Base-by-base conservation (phyloP, 30 jellyfish, hydroid and myxozoan species). In the Sanderia malayensis region DNA sequence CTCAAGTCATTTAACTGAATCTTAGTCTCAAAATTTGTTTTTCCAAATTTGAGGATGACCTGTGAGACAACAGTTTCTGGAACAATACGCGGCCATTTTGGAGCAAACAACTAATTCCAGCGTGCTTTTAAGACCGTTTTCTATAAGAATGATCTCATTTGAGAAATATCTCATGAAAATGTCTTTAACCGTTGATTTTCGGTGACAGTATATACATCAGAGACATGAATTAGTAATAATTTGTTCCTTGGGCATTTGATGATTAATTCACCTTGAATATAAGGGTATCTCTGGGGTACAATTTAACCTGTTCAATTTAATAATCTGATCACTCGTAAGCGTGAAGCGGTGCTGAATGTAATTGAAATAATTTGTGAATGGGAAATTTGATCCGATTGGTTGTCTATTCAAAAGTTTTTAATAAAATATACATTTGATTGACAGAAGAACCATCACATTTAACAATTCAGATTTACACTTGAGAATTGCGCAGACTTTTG, bases 301-400 rank as follows among this genome's bases (percentile, higher is more conserved):
- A 37, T 37, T 37, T 6, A 37, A 37, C 52, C 10, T 37, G 52
- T 13, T 37, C 6, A 37, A 37, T 4, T 4, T 4, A 13, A 37
- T 37, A 49, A 19, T 9, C 27, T 19, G 11, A 49, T 49, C 18
- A 24, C 18, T 49, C 6, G 18, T 49, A 9, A 9, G 7, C 18
- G 18, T 24, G 64, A 49, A 4, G 57, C 70, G 82, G 44, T 58
- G 17, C 46, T 32, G 52, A 28, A 26, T 58, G 11, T 76, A 79
- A 78, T 78, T 65, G 69, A 78, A 46, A 63, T 78, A 78, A 81
- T 10, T 62, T 77, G 89, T 78, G 89, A 78, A 78, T 78, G 89
- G 63, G 89, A 41, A 78, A 78, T 46, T 20, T 67, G 81, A 78
- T 78, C 74, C 58, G 69, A 76, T 61, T 76, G 87, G 82, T 65